Base-by-base conservation (phyloP, 1,140 invertebrate species). In the Ptiloglossa arizonensis region DNA sequence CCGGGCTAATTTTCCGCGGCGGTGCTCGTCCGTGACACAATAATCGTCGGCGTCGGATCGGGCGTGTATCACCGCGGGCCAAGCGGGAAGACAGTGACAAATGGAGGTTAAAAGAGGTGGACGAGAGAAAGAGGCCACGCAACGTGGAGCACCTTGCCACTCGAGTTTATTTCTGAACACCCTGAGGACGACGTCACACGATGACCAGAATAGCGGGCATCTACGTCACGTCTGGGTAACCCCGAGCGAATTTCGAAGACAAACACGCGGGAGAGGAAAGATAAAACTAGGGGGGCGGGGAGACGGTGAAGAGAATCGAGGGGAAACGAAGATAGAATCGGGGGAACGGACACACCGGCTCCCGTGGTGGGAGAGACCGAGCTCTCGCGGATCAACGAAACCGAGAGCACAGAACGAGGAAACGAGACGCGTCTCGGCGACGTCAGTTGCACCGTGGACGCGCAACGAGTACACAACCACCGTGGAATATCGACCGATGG, bases 161-260 rank as follows among this genome's bases (percentile, higher is more conserved):
- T 74, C 52, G 81, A 84, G 82, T 89, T 88, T 89, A 86, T 88
- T 86, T 88, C 76, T 83, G 81, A 73, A 82, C 79, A 67, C 63
- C 62, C 62, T 80, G 72, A 83, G 44, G 48, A 84, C 87, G 64
- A 90, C 88, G 89, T 89, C 88, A 90, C 86, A 19, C 22, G 60
- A 71, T 35, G 35, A 81, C 85, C 85, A 86, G 79, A 90, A 90
- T 90, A 90, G 84, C 71, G 69, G 64, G 22, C 8, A 69, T 74
- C 85, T 88, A 89, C 89, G 88, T 90, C 89, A 90, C 62, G 80
- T 71, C 74, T 85, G 71, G 82, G 85, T 85, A 81, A 78, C 77
- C 70, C 76, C 75, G 67, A 63, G 72, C 73, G 29, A 82, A 86
- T 80, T 81, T 81, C 64, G 81, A 83, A 83, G 81, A 78, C 63